These are phyloP conservation scores for Bombus ignitus DNA, from an alignment of 1,140 invertebrate species.

Conservation along the genomic window DNA sequence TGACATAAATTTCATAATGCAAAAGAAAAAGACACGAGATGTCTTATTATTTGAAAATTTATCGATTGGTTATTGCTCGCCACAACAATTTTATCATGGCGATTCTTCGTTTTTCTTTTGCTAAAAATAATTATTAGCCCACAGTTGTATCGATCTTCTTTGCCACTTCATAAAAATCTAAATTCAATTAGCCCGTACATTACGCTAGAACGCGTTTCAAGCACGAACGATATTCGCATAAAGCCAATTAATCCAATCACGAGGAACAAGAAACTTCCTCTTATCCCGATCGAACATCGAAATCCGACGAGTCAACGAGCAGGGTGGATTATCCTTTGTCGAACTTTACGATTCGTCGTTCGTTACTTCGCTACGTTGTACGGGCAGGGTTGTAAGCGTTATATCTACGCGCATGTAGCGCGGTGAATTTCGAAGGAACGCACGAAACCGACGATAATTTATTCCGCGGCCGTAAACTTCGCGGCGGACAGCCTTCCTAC, in stretches of 20 bases:
- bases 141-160: too few species aligned
- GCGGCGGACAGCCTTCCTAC: constrained; percentile 59
- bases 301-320: background rate
- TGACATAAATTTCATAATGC: too few species aligned
- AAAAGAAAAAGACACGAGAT: too few species aligned
- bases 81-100: too few species aligned
- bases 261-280: background rate
- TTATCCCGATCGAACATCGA: background rate
- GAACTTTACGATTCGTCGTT: constrained; percentile 16
- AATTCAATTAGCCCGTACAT: background rate
- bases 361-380: background rate
- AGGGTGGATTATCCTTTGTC: background rate
- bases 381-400: background rate
- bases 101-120: too few species aligned
- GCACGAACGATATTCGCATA: background rate
- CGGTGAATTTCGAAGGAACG: constrained; percentile 61
- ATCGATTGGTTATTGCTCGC: too few species aligned
- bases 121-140: background rate
- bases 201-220: background rate
- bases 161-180: background rate
- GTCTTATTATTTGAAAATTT: too few species aligned
- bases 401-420: constrained; percentile 36
- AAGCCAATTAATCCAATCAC: background rate
- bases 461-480: constrained; percentile 63
- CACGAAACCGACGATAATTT: constrained; percentile 63